Evolutionary conservation across 53 echinoderm and acorn worm species (phyloP), one percentile per base, ranked within the genome.

Genomic region (Arbacia lixula): DNA sequence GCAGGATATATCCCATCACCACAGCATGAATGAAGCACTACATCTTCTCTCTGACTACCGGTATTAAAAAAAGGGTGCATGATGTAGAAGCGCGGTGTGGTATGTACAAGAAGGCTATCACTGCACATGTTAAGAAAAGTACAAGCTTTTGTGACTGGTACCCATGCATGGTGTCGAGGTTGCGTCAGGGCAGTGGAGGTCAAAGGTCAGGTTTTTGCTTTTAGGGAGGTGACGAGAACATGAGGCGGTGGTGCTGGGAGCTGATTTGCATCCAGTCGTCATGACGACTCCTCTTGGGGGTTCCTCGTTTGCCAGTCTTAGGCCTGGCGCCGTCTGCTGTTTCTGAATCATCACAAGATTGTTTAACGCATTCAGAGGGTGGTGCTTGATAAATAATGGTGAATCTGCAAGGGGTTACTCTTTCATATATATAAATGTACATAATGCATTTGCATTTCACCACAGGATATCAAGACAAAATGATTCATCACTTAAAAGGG

Each of bases 181-280:
- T 31, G 54, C 75, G 21, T 54, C 75, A 41, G 71, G 21, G 32
- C 75, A 41, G 71, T 39, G 22, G 40, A 26, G 75, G 75, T 75
- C 72, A 72, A 39, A 72, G 72, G 72, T 75, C 55, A 75, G n/a
- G 72, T 75, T 53, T 75, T 72, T 51, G 72, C 51, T 34, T 31
- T 34, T 36, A 78, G 60, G 79, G 58, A 28, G 79, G 79, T 78
- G 79, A 60, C 79, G 79, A 78, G 38, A 78, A 37, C 39, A 78
- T 12, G 79, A 78, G 58, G 58, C 79, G 79, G 79, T 78, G 79
- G 79, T 85, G 85, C 49, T 85, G 72, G 37, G 72, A 35, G 73
- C 85, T 85, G 56, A 85, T 72, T 30, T 85, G 64, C 58, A 42
- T 60, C 85, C 85, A 85, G 33, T 56, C 40, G 28, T 42, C 60